Base-by-base conservation (phyloP, 2,888 invertebrate genomes). In the Cephus pulcher region DNA sequence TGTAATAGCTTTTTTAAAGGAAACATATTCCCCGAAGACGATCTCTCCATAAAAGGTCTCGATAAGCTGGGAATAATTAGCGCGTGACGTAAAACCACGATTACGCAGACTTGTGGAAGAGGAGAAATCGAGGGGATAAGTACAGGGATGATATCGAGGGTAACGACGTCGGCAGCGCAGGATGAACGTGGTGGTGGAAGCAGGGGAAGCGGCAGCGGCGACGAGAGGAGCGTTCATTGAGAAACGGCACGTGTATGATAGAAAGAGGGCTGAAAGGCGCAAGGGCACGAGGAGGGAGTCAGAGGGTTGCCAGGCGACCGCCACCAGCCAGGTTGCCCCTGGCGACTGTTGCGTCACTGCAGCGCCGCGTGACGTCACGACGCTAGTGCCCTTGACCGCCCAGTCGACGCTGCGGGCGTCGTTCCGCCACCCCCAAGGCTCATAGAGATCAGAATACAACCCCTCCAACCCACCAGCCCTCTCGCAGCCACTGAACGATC, bases 291-390 rank as follows among this genome's bases (percentile, higher is more conserved):
- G 77, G 76, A 73, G 76, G 73, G 78, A 77, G 79, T 76, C 78
- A 84, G 82, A 86, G 88, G 86, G 89, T 89, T 89, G 88, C 89
- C 86, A 84, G 83, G 88, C 87, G 83, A 89, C 87, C 85, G 77
- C 86, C 84, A 83, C 83, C 83, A 82, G 84, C 84, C 77, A 82
- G 85, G 89, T 90, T 89, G 87, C 89, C 88, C 88, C 84, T 88
- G 87, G 86, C 87, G 88, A 90, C 90, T 85, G 84, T 90, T 90
- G 89, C 90, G 90, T 90, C 90, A 90, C 88, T 89, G 89, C 88
- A 87, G 88, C 88, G 87, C 81, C 86, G 84, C 82, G 85, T 89
- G 89, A 90, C 89, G 90, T 90, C 88, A 89, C 86, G 86, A 86
- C 89, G 88, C 89, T 86, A 87, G 86, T 89, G 90, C 84, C 90